These are phyloP conservation scores for Nephrotoma flavescens DNA, from an alignment of 2,888 invertebrate genomes.

Conservation along the genomic window DNA sequence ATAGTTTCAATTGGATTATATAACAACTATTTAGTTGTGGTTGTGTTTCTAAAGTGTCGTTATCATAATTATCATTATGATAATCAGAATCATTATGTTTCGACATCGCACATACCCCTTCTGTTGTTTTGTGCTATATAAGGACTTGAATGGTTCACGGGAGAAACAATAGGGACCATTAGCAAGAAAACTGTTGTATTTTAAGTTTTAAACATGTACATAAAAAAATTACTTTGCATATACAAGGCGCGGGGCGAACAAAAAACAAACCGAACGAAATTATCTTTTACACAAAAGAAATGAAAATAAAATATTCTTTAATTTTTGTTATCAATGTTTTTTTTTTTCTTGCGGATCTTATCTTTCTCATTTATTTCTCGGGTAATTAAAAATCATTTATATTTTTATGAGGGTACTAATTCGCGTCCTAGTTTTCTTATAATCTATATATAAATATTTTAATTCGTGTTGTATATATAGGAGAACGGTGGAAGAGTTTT, in stretches of 20 bases:
- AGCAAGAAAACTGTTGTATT: not conserved
- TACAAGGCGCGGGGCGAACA: not conserved
- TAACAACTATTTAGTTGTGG: not conserved
- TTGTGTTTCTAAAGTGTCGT: not conserved
- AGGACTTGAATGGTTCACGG: not conserved
- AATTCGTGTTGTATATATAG: not conserved
- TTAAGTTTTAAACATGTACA: not conserved
- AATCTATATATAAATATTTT: not conserved
- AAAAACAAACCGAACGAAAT: not conserved
- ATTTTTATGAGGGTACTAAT: not conserved
- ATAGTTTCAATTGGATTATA: not conserved
- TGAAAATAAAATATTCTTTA: not conserved
- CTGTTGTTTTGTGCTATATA: not conserved
- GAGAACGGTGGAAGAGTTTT: not conserved
- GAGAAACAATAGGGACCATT: not conserved
- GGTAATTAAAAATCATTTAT: not conserved
- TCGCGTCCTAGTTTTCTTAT: not conserved
- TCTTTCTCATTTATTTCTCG: not conserved
- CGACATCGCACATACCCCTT: not conserved
- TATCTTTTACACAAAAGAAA: not conserved
- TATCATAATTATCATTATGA: not conserved
- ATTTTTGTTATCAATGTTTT: not conserved
- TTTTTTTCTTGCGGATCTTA: not conserved
- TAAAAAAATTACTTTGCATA: not conserved
- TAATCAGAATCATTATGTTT: not conserved